Conservation (phyloP, 2,888 invertebrate species). For the Coecobrya sp. region DNA sequence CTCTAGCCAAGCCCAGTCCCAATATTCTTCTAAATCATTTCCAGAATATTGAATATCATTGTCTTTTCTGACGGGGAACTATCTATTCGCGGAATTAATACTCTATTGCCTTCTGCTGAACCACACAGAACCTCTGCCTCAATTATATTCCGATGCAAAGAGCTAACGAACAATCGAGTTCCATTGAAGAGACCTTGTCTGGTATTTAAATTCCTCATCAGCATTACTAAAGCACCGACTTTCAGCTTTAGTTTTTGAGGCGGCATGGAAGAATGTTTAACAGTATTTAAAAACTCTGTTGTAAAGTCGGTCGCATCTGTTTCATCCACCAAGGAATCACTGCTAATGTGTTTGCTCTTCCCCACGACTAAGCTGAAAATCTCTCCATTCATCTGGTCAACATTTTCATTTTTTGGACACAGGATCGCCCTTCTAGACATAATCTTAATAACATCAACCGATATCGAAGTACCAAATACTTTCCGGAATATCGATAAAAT, state of each 20-base stretch:
- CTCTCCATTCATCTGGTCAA: conserved; percentile 60
- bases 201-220: conserved; percentile 82
- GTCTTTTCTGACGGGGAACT: not conserved
- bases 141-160: not conserved
- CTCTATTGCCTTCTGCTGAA: not conserved
- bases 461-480: conserved; percentile 63
- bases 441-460: not conserved
- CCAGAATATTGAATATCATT: too few relatives aligned
- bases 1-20: too few relatives aligned
- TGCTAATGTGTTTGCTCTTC: conserved; percentile 67
- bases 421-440: conserved; percentile 73
- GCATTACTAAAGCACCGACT: conserved; percentile 84
- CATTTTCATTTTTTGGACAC: conserved; percentile 70
- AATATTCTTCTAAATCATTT: too few relatives aligned
- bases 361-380: not conserved
- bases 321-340: too few relatives aligned
- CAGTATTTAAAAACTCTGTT: too few relatives aligned
- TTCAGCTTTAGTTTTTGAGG: conserved; percentile 84
- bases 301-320: too few relatives aligned
- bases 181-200: conserved; percentile 81
- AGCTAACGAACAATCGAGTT: conserved; percentile 16
- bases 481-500: conserved; percentile 78
- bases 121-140: not conserved
- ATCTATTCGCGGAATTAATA: not conserved
- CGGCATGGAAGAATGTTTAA: conserved; percentile 34